These are phyloP conservation scores for Zaprionus camerounensis DNA, from an alignment of 1,140 invertebrate species.

Conservation along the genomic window DNA sequence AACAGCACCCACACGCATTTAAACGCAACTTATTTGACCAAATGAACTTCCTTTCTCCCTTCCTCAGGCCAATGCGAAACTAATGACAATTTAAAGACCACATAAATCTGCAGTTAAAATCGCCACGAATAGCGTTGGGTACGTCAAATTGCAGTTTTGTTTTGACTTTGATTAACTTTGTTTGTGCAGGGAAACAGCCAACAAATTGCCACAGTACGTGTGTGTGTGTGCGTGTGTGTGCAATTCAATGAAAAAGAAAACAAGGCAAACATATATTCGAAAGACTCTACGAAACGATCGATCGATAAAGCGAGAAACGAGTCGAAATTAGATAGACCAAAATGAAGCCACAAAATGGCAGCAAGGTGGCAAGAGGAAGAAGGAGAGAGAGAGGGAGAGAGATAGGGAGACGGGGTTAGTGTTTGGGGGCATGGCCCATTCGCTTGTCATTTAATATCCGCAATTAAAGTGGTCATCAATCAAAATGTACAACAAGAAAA, in stretches of 20 bases:
- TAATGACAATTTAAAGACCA: constrained; percentile 5
- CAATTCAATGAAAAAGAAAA: neutral
- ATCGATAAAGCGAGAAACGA: constrained; percentile 37
- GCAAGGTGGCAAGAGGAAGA: constrained; percentile 17
- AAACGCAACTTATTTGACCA: neutral
- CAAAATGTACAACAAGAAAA: constrained; percentile 78
- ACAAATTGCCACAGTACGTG: constrained; percentile 21
- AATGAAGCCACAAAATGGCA: constrained; percentile 53
- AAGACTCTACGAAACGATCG: constrained; percentile 37
- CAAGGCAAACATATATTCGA: neutral
- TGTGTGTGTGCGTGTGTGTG: neutral
- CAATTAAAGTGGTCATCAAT: constrained; percentile 84
- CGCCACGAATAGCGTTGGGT: neutral
- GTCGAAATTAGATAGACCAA: constrained; percentile 46
- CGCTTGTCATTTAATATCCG: constrained; percentile 83
- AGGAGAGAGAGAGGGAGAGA: neutral
- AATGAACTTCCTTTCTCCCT: neutral
- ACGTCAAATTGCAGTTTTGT: constrained; percentile 43
- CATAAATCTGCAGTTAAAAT: constrained; percentile 21
- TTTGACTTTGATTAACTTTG: constrained; percentile 60
- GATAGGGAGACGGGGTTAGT: too few relatives aligned
- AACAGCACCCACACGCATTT: too few relatives aligned
- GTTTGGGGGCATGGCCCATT: constrained; percentile 1
- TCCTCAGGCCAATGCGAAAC: neutral
- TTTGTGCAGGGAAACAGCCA: constrained; percentile 14